Conservation (phyloP, 2,113 vertebrate species). For the Albula goreensis region DNA sequence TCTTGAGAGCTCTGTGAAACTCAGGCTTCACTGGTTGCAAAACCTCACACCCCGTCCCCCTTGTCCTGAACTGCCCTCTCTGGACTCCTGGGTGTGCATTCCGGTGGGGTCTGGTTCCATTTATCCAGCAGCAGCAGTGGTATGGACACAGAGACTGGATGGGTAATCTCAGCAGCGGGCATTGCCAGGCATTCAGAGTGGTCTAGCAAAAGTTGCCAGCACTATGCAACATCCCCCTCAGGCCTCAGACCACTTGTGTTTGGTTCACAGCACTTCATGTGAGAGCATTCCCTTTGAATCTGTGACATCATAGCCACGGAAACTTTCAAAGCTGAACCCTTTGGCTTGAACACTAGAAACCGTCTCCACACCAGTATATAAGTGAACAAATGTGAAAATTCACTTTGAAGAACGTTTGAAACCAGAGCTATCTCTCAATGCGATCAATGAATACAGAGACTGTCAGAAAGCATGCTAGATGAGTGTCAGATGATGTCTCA, state of each 20-base stretch:
- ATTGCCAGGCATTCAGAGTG: conserved; percentile 2
- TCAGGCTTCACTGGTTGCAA: conserved; percentile 20
- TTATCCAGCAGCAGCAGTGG: conserved; percentile 23
- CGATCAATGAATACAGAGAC: background rate
- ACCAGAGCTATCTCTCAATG: background rate
- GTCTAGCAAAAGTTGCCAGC: background rate
- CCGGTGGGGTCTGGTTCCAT: conserved; percentile 17
- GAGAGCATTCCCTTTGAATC: background rate
- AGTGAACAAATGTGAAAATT: background rate
- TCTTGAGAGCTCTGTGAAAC: conserved; percentile 19
- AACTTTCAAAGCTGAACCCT: background rate
- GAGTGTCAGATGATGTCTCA: background rate
- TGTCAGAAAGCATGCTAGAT: background rate
- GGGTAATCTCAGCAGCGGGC: conserved; percentile 6
- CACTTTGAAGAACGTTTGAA: background rate
- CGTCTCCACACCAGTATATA: background rate
- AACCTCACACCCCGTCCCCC: conserved; percentile 27
- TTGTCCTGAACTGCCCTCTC: conserved; percentile 21
- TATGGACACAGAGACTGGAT: background rate
- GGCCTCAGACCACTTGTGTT: background rate
- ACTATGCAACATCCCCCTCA: background rate
- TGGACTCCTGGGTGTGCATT: background rate
- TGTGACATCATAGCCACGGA: background rate
- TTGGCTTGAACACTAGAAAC: background rate
- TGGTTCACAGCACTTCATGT: background rate